Evolutionary conservation across 1,140 invertebrate genomes (phyloP), one percentile per base, ranked within the genome.

Genomic region (Heliconius himera): DNA sequence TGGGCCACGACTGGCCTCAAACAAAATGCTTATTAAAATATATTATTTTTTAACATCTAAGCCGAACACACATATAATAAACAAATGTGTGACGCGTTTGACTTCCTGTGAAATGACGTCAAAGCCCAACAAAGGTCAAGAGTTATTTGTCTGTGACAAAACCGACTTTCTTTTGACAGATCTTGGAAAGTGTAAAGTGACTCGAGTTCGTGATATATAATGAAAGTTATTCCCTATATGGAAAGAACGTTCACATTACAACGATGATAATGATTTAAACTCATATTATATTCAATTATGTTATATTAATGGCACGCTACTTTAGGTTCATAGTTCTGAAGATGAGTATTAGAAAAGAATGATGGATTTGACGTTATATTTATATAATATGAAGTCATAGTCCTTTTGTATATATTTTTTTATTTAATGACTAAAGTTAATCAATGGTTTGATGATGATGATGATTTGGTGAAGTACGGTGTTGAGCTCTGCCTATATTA

Each of bases 171-270:
- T 77, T 74, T 78, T 78, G 79, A 80, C 74, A 80, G 66, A 80
- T 80, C 75, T 51, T 77, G 20, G 81, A 80, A 82, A 82, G 78
- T 80, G 78, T 75, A n/a, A 36, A 81, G 38, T 74, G 75, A 81
- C 76, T 66, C 73, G 60, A 74, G 49, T 80, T 80, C 81, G 81
- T 82, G 81, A 82, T 80, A 66, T 73, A 60, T 80, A 78, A 82
- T 79, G 78, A 82, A 82, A 80, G 78, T 77, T 22, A 66, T 70
- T 72, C 81, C 81, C 51, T 82, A 80, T 76, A 82, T 73, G 81
- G 81, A 76, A 73, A 78, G 81, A 73, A 82, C 77, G 81, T 77
- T 49, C 8, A 77, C 70, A 51, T 70, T 56, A 77, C 56, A 36
- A 73, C 49, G 79, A 73, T 51, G 38, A 11, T 51, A 73, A 76